Conservation (phyloP, 2,888 invertebrate species). For the Melangyna quadrimaculata region DNA sequence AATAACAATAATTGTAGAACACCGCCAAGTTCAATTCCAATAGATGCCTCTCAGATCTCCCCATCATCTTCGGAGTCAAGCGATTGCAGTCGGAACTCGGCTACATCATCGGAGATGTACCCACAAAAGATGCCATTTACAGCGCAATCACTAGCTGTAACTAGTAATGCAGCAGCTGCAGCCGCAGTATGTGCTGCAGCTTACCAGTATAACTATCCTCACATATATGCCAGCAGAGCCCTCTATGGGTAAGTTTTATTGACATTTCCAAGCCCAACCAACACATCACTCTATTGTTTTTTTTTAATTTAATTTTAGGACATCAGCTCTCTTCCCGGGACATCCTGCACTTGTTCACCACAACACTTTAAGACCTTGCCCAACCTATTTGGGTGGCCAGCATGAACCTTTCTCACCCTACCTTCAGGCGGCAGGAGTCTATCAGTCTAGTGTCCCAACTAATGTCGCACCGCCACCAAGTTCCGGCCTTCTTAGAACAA, state of each 20-base stretch:
- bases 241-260: slow-evolving; percentile 74
- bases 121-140: slow-evolving; percentile 73
- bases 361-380: slow-evolving; percentile 72
- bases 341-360: slow-evolving; percentile 70
- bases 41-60: slow-evolving; percentile 25
- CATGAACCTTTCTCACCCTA: slow-evolving; percentile 73
- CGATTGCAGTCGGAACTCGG: slow-evolving; percentile 57
- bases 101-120: slow-evolving; percentile 68
- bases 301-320: slow-evolving; percentile 28
- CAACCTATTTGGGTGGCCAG: slow-evolving; percentile 72
- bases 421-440: slow-evolving; percentile 71
- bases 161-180: slow-evolving; percentile 59
- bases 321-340: slow-evolving; percentile 71
- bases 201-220: slow-evolving; percentile 75
- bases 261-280: slow-evolving; percentile 6
- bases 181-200: slow-evolving; percentile 73
- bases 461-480: slow-evolving; percentile 36
- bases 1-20: slow-evolving; percentile 43
- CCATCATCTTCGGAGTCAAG: slow-evolving; percentile 33
- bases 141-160: slow-evolving; percentile 56
- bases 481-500: slow-evolving; percentile 37
- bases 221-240: slow-evolving; percentile 74
- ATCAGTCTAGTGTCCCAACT: slow-evolving; percentile 41
- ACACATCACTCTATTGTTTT: not conserved
- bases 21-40: slow-evolving; percentile 51